Evolutionary conservation across 35 echinoderm and acorn worm genomes (phyloP), one percentile per base, ranked within the genome.

Genomic region (Lytechinus variegatus): DNA sequence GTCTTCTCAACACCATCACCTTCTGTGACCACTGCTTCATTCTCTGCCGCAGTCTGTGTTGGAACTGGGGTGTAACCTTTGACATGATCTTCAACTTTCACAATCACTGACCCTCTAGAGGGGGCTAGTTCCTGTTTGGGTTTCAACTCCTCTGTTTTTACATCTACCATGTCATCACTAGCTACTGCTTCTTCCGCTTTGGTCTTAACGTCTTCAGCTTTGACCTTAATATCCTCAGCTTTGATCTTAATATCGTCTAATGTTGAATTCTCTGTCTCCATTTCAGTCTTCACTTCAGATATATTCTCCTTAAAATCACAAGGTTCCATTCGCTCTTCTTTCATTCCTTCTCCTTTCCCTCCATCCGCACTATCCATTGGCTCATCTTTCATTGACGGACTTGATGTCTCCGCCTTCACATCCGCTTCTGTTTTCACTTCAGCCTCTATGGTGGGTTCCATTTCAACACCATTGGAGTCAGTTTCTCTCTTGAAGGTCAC

Each of bases 261-360:
- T 44, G 33, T 11, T 14, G 33, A 79, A 28, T 58, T 19, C 57
- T 56, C 27, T 12, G 27, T 94, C n/a, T 54, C 92, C 29, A 53
- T n/a, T 53, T 28, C 27, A 52, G 24, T 61, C 21, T 72, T 52
- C 54, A 58, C 16, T 89, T 54, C 24, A 52, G 71, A 86, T 12
- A 28, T 53, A 90, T 52, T 52, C 60, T 56, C 89, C 87, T 54
- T 54, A 29, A 60, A 57, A 87, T 56, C 54, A 89, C 86, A 44
- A 54, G 54, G 24, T 52, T 55, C 86, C 19, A 51, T 53, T 87
- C 14, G 44, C 52, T 95, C 86, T 87, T 95, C 57, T 57, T 71
- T 61, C 24, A 71, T 44, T 95, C 56, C 52, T 95, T 95, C 27
- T 79, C n/a, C 66, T 24, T 79, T 79, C 66, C n/a, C 66, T 79